Evolutionary conservation across 2,888 invertebrate genomes (phyloP).

Genomic region (Prosopocoilus inquinatus): DNA sequence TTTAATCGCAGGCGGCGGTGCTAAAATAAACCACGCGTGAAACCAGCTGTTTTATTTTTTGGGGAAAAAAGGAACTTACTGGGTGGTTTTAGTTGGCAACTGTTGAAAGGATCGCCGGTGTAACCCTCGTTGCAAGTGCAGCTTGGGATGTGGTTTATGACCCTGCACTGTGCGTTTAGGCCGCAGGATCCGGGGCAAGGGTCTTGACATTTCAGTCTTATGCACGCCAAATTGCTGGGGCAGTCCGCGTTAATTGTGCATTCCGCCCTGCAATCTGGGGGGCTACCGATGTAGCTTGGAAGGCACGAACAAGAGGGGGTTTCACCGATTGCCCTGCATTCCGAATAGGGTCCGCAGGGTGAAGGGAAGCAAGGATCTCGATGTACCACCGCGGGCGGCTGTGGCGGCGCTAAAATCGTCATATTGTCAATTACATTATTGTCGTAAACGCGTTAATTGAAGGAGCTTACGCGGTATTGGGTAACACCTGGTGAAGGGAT

Average conservation of each 20-base stretch:
- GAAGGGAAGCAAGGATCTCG: conserved; percentile 55
- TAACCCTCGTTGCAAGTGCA: conserved; percentile 63
- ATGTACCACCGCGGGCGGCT: conserved; percentile 12
- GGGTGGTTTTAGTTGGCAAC: conserved; percentile 46
- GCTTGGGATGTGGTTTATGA: conserved; percentile 73
- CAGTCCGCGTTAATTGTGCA: conserved; percentile 75
- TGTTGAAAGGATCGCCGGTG: conserved; percentile 59
- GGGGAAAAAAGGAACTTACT: conserved; percentile 24
- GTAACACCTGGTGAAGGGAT: conserved; percentile 67
- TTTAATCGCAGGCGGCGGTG: conserved; percentile 36
- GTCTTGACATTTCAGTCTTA: conserved; percentile 72
- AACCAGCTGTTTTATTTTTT: not conserved
- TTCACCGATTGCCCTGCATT: conserved; percentile 58
- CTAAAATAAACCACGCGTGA: conserved; percentile 24
- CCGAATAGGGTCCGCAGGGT: conserved; percentile 57
- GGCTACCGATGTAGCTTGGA: conserved; percentile 64
- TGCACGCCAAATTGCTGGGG: conserved; percentile 69
- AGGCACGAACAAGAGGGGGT: conserved; percentile 65
- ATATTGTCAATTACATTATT: conserved; percentile 2
- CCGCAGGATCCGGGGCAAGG: conserved; percentile 80
- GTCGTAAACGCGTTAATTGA: not conserved
- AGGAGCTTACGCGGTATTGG: conserved; percentile 46
- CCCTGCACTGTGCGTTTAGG: conserved; percentile 67
- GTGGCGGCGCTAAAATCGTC: conserved; percentile 19
- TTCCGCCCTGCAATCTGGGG: conserved; percentile 66